These are phyloP conservation scores for Helostoma temminkii DNA, from an alignment of 2,797 vertebrate genomes.

Conservation along the genomic window DNA sequence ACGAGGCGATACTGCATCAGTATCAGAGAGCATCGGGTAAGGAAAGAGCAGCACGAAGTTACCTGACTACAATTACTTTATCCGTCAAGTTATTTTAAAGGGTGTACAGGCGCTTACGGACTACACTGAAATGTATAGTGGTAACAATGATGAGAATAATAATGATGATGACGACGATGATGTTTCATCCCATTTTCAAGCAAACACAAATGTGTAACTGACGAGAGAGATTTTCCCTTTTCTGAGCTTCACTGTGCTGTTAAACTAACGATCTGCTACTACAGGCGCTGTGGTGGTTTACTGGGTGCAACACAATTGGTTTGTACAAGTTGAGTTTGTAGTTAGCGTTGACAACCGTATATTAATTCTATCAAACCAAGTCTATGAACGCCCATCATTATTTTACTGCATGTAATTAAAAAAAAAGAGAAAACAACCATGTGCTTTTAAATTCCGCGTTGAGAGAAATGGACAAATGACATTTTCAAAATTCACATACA, in stretches of 20 bases:
- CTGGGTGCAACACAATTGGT: constrained; percentile 1
- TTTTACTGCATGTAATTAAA: neutral
- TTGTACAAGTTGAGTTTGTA: constrained; percentile 33
- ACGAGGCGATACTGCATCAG: constrained; percentile 39
- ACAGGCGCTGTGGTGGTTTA: constrained; percentile 4
- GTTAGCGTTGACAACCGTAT: constrained; percentile 33
- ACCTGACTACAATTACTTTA: constrained; percentile 1
- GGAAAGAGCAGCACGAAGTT: constrained; percentile 55
- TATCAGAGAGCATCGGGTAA: constrained; percentile 25
- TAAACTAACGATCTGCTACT: no score
- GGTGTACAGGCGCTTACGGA: neutral
- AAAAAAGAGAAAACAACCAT: constrained; percentile 9
- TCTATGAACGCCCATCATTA: constrained; percentile 17
- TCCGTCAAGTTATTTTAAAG: constrained; percentile 3
- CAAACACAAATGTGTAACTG: constrained; percentile 3
- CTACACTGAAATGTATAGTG: neutral
- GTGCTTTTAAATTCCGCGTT: constrained; percentile 18
- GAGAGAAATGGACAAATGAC: constrained; percentile 23
- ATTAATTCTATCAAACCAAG: constrained; percentile 31
- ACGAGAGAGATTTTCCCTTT: neutral
- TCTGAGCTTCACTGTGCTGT: no score
- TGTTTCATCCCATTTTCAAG: constrained; percentile 27
- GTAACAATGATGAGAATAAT: constrained; percentile 1
- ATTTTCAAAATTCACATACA: neutral
- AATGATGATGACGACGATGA: neutral